Conservation (phyloP, 2,888 invertebrate genomes). For the Napeogenes inachia region DNA sequence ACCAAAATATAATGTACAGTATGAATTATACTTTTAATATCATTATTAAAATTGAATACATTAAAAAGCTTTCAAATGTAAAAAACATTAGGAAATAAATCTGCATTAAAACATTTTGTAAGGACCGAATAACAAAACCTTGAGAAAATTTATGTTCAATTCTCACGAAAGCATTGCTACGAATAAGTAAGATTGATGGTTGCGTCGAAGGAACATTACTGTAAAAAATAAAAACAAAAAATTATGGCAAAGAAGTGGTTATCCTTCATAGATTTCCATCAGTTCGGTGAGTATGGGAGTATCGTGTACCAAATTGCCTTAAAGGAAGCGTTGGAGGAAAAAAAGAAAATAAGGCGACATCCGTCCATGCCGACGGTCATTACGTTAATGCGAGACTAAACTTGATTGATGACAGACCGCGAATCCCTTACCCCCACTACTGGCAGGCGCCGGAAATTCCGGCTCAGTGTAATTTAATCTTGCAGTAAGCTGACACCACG, state of each 20-base stretch:
- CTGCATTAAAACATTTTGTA: conserved; percentile 6
- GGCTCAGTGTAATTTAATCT: conserved; percentile 30
- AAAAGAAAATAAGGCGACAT: conserved; percentile 73
- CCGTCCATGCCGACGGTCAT: conserved; percentile 70
- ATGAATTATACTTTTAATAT: too few relatives aligned
- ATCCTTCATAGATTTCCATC: conserved; percentile 73
- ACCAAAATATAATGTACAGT: too few relatives aligned
- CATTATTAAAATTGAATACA: too few relatives aligned
- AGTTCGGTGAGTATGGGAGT: conserved; percentile 63
- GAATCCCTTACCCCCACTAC: conserved; percentile 25
- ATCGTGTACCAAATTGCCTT: conserved; percentile 64
- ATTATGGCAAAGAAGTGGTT: conserved; percentile 43
- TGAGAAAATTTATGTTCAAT: conserved; percentile 23
- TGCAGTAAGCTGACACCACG: conserved; percentile 30
- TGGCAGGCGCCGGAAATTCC: conserved; percentile 20
- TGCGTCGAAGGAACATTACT: conserved; percentile 22
- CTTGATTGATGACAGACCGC: conserved; percentile 68
- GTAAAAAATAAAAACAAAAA: conserved; percentile 33
- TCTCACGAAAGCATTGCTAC: conserved; percentile 28
- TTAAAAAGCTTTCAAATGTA: neutral
- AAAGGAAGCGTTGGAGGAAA: conserved; percentile 46
- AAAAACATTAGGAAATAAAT: conserved; percentile 1
- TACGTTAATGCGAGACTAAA: conserved; percentile 77
- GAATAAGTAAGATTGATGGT: conserved; percentile 25
- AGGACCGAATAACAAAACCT: conserved; percentile 13